Conservation (phyloP, 2,797 vertebrate species). For the Poecilia picta region DNA sequence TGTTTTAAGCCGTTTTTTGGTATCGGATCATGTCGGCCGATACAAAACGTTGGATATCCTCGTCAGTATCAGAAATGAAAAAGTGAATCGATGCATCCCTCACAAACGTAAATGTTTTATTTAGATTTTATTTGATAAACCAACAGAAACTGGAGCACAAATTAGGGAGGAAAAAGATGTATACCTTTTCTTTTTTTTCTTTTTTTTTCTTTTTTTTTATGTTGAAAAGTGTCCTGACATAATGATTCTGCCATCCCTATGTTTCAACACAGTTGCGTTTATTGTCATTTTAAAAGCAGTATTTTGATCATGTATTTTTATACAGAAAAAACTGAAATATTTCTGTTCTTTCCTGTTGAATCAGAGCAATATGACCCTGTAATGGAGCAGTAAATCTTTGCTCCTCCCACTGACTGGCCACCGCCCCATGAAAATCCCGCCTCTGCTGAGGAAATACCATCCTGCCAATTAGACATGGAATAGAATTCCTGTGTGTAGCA, state of each 20-base stretch:
- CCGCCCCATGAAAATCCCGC: slow-evolving; percentile 24
- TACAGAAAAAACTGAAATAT: neutral
- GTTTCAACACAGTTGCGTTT: neutral
- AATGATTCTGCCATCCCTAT: neutral
- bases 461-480: slow-evolving; percentile 63
- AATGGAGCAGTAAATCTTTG: neutral
- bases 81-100: no score
- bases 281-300: neutral
- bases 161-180: neutral
- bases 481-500: slow-evolving; percentile 47
- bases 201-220: neutral
- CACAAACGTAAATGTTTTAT: neutral
- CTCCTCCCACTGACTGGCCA: neutral
- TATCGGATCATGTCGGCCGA: no score
- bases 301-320: neutral
- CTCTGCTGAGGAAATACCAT: slow-evolving; percentile 69
- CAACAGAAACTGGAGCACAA: neutral
- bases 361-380: neutral
- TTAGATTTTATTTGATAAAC: neutral
- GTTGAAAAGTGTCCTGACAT: neutral
- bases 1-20: no score
- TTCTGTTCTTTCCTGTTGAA: neutral
- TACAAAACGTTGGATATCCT: no score
- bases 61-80: no score
- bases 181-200: neutral